Percentiles rank a stretch among this genome's conserved stretches.
phyloP scores from a whole-genome alignment of 2,797 vertebrate genomes.

The Gymnothorax reevesii region DNA sequence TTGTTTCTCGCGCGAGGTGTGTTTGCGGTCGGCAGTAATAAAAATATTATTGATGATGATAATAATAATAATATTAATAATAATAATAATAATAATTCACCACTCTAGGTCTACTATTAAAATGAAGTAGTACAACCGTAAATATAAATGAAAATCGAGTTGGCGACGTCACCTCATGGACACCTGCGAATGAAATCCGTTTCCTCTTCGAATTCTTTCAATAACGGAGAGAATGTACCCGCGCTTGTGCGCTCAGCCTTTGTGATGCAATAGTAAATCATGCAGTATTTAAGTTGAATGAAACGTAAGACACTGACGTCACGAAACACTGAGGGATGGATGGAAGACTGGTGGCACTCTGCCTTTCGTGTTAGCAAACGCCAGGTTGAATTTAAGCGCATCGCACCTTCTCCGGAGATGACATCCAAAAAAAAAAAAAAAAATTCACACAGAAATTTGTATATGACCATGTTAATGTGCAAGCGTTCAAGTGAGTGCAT shows the following conservation, averaged over 20 bases:
- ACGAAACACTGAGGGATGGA: not conserved
- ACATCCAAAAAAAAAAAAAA: not conserved
- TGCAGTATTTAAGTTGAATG: conserved; percentile 4
- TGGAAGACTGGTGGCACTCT: not conserved
- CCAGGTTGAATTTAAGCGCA: not conserved
- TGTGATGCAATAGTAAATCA: not conserved
- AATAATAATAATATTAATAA: not conserved
- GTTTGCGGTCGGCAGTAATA: not conserved
- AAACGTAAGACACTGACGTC: conserved; percentile 17
- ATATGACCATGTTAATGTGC: not conserved
- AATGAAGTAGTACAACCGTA: not conserved
- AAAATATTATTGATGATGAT: not conserved
- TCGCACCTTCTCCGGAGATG: not conserved
- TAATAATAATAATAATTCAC: not conserved
- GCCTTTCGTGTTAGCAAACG: not conserved
- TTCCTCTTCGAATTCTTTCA: not conserved
- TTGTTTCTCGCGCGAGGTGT: not conserved
- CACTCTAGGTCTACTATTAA: not conserved
- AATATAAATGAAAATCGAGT: not conserved
- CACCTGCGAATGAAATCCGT: not conserved
- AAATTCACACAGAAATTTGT: not conserved
- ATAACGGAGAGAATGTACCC: not conserved
- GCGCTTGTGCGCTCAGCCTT: not conserved
- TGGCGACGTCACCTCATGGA: not conserved
- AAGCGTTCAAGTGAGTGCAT: not conserved